These are phyloP conservation scores for Drosophila rhopaloa DNA, from an alignment of 1,140 invertebrate species.

Conservation along the genomic window DNA sequence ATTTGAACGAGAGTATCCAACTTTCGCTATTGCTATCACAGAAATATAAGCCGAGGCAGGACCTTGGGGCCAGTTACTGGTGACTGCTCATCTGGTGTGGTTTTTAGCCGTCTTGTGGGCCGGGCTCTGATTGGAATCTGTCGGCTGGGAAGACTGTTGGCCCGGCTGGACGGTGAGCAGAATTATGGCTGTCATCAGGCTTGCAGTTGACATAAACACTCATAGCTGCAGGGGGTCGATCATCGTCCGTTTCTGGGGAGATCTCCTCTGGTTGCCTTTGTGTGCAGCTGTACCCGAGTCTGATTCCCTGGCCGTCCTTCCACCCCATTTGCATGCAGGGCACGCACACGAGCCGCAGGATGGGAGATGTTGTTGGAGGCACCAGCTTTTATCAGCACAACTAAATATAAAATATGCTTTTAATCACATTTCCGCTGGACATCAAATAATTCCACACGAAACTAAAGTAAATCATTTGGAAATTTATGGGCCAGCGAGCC, in stretches of 20 bases:
- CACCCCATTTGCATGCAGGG: constrained; percentile 41
- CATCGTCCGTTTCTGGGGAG: constrained; percentile 45
- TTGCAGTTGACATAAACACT: constrained; percentile 80
- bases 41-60: constrained; percentile 27
- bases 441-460: constrained; percentile 84
- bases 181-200: constrained; percentile 78
- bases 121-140: constrained; percentile 36
- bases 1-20: constrained; percentile 4
- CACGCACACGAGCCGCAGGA: constrained; percentile 25
- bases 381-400: constrained; percentile 50
- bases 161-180: constrained; percentile 41
- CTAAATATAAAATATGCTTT: constrained; percentile 80
- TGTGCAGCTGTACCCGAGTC: constrained; percentile 2
- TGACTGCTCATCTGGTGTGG: constrained; percentile 50
- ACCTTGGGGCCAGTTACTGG: constrained; percentile 48
- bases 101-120: constrained; percentile 22
- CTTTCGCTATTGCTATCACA: background rate
- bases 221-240: constrained; percentile 73
- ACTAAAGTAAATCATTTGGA: constrained; percentile 84
- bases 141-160: constrained; percentile 9
- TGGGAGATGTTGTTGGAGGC: constrained; percentile 10
- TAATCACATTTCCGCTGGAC: constrained; percentile 78
- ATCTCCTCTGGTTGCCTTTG: constrained; percentile 36
- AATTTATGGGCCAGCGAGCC: constrained; percentile 77
- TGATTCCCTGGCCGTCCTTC: constrained; percentile 2